phyloP scores from a whole-genome alignment of 2,888 invertebrate genomes.

The Athalia cordata region DNA sequence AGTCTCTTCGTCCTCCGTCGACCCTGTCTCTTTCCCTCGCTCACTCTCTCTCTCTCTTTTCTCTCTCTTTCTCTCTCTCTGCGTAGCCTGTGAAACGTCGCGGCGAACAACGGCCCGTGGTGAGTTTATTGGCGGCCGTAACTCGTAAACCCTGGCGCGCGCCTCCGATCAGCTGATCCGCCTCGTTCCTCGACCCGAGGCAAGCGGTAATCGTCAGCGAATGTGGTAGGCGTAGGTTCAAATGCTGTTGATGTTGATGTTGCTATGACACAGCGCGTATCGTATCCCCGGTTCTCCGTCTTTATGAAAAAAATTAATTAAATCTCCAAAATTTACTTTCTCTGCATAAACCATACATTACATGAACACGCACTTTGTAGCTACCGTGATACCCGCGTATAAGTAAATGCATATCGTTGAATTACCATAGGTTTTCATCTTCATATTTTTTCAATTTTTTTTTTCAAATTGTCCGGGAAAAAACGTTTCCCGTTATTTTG shows the following conservation, averaged over 20 bases:
- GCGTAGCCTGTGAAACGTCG: slow-evolving; percentile 67
- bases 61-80: slow-evolving; percentile 49
- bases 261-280: no score
- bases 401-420: no score
- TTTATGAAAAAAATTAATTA: no score
- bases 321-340: no score
- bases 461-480: no score
- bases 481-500: no score
- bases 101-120: slow-evolving; percentile 68
- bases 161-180: slow-evolving; percentile 73
- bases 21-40: slow-evolving; percentile 51
- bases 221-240: not conserved
- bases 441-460: no score
- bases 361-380: no score
- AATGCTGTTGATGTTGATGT: not conserved
- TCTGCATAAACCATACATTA: no score
- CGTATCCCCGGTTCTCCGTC: no score
- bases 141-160: slow-evolving; percentile 73
- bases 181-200: slow-evolving; percentile 68
- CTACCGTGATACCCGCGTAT: no score
- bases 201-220: not conserved
- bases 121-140: slow-evolving; percentile 73
- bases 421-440: no score
- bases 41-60: slow-evolving; percentile 51
- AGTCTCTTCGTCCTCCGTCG: slow-evolving; percentile 41